phyloP scores from a whole-genome alignment of 2,113 vertebrate genomes.

The Eublepharis macularius region DNA sequence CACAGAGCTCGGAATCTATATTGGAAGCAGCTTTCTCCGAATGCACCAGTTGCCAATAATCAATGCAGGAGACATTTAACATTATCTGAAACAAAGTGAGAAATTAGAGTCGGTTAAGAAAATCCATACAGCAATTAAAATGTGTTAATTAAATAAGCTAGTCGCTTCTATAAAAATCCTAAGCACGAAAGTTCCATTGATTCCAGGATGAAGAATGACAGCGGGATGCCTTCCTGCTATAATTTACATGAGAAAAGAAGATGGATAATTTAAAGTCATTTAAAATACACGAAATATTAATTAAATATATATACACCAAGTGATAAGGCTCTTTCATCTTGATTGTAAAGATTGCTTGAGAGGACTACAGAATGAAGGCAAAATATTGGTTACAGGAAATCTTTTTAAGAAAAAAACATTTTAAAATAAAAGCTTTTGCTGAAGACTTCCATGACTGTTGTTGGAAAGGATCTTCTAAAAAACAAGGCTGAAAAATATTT shows the following conservation, averaged over 20 bases:
- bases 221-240: conserved; percentile 27
- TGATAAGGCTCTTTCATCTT: not conserved
- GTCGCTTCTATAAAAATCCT: conserved; percentile 39
- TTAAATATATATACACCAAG: not conserved
- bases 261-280: conserved; percentile 7
- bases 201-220: conserved; percentile 26
- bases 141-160: conserved; percentile 25
- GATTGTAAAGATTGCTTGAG: accelerated
- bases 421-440: not conserved
- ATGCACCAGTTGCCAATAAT: conserved; percentile 53
- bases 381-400: not conserved
- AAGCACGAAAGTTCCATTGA: conserved; percentile 41
- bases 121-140: conserved; percentile 60
- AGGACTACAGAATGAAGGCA: not conserved
- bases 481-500: not conserved
- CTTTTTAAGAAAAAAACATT: not conserved
- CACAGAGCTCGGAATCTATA: conserved; percentile 32
- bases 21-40: conserved; percentile 50
- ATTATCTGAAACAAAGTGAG: conserved; percentile 73
- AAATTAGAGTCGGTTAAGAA: conserved; percentile 54
- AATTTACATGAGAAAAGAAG: conserved; percentile 9
- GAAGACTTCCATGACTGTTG: not conserved
- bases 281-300: not conserved
- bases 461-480: not conserved
- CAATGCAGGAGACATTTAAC: conserved; percentile 57